Base-by-base conservation (phyloP, 2,797 vertebrate genomes). In the Phalloptychus januarius region DNA sequence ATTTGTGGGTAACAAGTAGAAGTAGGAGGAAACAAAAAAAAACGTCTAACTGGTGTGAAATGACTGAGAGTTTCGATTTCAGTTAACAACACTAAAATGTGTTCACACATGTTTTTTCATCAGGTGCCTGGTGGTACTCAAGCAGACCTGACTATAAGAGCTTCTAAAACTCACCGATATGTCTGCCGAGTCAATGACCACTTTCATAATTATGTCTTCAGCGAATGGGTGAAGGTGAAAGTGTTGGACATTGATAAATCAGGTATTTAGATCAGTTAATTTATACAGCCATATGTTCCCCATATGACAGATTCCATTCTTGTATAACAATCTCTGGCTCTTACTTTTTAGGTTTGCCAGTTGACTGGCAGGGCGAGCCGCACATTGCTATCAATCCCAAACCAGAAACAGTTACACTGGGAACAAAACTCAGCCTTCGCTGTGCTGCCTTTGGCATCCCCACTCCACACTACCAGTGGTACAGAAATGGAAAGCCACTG, bases 401-500 rank as follows among this genome's bases (percentile, higher is more conserved):
- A 0, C 78, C 94, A 28, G 94, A 95, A 81, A 88, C 65, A 0
- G 88, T 97, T 48, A 89, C 75, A 76, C 76, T 46, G 10, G 96
- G 95, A n/a, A 81, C 88, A 72, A 87, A 90, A 0, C 72, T 96
- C 18, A 93, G 82, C 46, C 94, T 97, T 52, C 85, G 82, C 54
- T 97, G 97, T 54, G 83, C 87, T 71, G 96, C 97, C 44, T 93
- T 97, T 79, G 97, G 97, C 2, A 93, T 96, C 20, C 97, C 97
- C 7, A 83, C 93, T 33, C 97, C 97, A 23, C 67, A 74, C 54
- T 97, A 96, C 85, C 96, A 97, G 92, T 97, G 97, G 97, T 97
- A 97, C 93, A 90, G 77, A 83, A 97, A 97, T 46, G 97, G 97
- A 12, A 93, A 87, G 6, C 85, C 56, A 0, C 87, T 97, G 77